Base-by-base conservation (phyloP, 1,140 invertebrate genomes). In the Papilio glaucus region DNA sequence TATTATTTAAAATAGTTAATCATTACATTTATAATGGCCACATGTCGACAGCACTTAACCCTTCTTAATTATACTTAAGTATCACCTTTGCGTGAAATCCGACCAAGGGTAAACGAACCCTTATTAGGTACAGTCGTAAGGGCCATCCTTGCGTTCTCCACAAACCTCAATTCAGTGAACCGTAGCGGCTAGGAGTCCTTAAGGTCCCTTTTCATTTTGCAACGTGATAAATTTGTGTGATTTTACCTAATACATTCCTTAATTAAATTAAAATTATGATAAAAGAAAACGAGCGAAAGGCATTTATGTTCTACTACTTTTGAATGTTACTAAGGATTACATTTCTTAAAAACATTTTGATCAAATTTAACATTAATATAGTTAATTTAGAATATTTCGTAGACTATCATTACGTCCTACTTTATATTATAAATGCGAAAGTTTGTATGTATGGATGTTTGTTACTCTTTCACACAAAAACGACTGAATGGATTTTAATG, bases 1-100 rank as follows among this genome's bases (percentile, higher is more conserved):
- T 24, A 53, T 9, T 24, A 53, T 53, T 12, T 5, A 53, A 24
- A 53, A 53, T 53, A 1, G 15, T 49, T 10, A 24, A 21, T 53
- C 4, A 53, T 53, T 10, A 53, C 21, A 53, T 24, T 53, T 26
- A 53, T 53, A 24, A 24, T 53, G 24, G 24, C 18, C 6, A 18
- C 5, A 9, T 18, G 21, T 24, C 1, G 49, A 53, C 49, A 15
- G 18, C 45, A 53, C 49, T 53, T 53, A 26, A 53, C 49, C 49
- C 49, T 53, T 49, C 21, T 49, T 21, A 49, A 49, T 49, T 53
- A 53, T 53, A 53, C 49, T 9, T 21, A 18, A 21, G 45, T 41
- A 41, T 18, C 18, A 49, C 45, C 45, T 49, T 21, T 49, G 15
- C 21, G 49, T 53, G 49, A 53, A 53, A 53, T 53, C 49, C 24